phyloP scores from a whole-genome alignment of 2,113 vertebrate genomes.

The Dendropsophus ebraccatus region DNA sequence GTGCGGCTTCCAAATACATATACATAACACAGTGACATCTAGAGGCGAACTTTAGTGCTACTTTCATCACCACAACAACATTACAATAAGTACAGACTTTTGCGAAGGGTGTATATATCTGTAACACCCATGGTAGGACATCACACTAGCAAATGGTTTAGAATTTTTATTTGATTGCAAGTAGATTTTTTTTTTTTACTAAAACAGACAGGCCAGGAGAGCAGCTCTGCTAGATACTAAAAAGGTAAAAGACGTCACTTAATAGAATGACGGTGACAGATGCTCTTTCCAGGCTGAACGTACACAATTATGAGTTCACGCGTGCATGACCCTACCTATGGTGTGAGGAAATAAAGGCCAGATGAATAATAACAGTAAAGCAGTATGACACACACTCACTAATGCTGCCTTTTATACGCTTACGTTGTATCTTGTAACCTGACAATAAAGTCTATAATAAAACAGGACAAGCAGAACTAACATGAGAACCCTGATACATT shows the following conservation, averaged over 20 bases:
- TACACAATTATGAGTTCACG: background rate
- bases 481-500: constrained; percentile 22
- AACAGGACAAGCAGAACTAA: constrained; percentile 37
- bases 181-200: too few relatives aligned
- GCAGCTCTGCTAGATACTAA: background rate
- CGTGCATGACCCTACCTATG: background rate
- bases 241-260: background rate
- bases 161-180: too few relatives aligned
- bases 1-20: too few relatives aligned
- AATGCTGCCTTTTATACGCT: constrained; percentile 12
- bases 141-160: too few relatives aligned
- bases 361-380: background rate
- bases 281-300: background rate
- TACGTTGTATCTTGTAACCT: constrained; percentile 19
- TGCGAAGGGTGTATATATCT: too few relatives aligned
- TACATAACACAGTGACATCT: too few relatives aligned
- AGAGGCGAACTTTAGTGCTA: too few relatives aligned
- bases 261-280: background rate
- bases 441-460: constrained; percentile 21
- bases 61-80: too few relatives aligned
- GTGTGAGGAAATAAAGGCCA: background rate
- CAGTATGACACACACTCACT: background rate
- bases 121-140: too few relatives aligned
- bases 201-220: background rate
- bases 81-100: too few relatives aligned